Evolutionary conservation across 2,888 invertebrate genomes (phyloP).

Genomic region (Brachypterus glaber): DNA sequence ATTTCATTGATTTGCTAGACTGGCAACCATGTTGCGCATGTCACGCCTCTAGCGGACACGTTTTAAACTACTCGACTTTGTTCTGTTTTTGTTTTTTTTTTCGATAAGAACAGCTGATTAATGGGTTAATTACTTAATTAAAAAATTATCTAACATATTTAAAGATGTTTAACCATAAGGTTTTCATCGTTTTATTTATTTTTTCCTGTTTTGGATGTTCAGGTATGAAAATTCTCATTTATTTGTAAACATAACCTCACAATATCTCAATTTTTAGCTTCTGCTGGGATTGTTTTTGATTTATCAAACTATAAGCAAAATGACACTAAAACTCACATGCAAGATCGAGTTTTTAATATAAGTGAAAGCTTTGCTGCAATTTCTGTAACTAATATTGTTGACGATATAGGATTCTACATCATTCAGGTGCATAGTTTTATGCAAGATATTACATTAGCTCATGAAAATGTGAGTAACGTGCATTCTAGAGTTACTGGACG

Average conservation of each 20-base stretch:
- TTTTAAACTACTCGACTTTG: no score
- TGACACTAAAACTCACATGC: conserved; percentile 25
- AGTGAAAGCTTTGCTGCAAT: conserved; percentile 24
- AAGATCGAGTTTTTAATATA: conserved; percentile 25
- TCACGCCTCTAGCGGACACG: no score
- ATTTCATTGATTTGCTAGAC: conserved; percentile 67
- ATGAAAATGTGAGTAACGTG: conserved; percentile 29
- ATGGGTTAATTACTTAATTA: no score
- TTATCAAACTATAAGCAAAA: conserved; percentile 28
- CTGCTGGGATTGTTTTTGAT: conserved; percentile 19
- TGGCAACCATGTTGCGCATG: conserved; percentile 59
- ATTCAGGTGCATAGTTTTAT: conserved; percentile 56
- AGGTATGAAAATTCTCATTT: no score
- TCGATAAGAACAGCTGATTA: no score
- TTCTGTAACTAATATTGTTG: conserved; percentile 41
- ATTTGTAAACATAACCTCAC: conserved; percentile 12
- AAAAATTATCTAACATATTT: no score
- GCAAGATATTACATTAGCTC: conserved; percentile 49
- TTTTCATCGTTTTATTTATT: no score
- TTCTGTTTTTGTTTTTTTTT: no score
- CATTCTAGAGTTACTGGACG: conserved; percentile 46
- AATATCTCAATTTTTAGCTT: conserved; percentile 5
- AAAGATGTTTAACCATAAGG: no score
- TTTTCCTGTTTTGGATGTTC: no score
- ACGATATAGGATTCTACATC: conserved; percentile 46